Evolutionary conservation across 2,113 vertebrate species (phyloP).

Genomic region (Capreolus pygargus): DNA sequence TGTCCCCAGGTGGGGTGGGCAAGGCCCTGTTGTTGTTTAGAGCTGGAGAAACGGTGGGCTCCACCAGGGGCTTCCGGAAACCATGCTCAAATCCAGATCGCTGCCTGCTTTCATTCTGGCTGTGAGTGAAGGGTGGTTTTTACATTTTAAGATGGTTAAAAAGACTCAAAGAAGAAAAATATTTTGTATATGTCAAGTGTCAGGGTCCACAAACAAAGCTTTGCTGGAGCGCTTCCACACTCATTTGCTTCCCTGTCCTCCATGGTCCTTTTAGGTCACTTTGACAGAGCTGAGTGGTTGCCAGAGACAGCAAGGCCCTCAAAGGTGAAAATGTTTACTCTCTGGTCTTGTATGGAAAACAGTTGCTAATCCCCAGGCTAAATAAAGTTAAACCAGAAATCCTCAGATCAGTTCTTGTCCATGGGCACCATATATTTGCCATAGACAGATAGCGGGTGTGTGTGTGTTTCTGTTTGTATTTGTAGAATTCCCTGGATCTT

Average conservation of each 20-base stretch:
- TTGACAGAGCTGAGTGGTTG: not conserved
- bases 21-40: not conserved
- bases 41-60: not conserved
- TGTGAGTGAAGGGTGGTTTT: not conserved
- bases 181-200: not conserved
- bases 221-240: not conserved
- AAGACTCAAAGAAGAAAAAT: not conserved
- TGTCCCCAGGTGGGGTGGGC: not conserved
- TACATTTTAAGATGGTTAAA: not conserved
- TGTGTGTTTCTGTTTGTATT: not conserved
- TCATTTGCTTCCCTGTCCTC: not conserved
- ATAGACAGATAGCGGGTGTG: not conserved
- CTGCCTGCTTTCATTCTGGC: not conserved
- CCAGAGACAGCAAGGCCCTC: not conserved
- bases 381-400: not conserved
- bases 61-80: not conserved
- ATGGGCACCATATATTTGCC: not conserved
- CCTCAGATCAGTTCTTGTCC: not conserved
- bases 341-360: not conserved
- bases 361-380: not conserved
- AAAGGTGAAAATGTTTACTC: not conserved
- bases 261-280: not conserved
- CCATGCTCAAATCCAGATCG: not conserved
- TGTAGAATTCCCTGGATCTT: not conserved
- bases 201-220: not conserved